These are phyloP conservation scores for Aptenodytes forsteri DNA, from an alignment of 2,113 vertebrate genomes.

Conservation along the genomic window DNA sequence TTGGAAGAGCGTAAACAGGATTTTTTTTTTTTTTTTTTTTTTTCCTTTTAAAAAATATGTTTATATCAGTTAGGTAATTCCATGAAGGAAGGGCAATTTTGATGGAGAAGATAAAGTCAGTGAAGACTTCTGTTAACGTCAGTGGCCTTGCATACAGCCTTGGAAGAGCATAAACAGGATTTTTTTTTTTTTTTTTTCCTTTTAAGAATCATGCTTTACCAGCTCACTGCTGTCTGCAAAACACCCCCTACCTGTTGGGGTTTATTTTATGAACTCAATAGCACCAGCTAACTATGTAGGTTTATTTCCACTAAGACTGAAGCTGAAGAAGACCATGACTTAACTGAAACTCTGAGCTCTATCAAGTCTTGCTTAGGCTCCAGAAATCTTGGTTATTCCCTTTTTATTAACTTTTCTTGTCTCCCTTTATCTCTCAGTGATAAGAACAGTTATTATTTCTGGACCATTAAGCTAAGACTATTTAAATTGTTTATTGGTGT, in stretches of 20 bases:
- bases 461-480: neutral
- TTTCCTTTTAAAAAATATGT: neutral
- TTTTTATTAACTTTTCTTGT: conserved; percentile 15
- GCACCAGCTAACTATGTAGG: neutral
- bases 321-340: neutral
- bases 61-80: neutral
- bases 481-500: conserved; percentile 47
- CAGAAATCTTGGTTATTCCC: neutral
- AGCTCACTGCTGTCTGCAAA: neutral
- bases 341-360: neutral
- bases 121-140: neutral
- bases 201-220: neutral
- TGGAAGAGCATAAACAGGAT: neutral
- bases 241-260: accelerated
- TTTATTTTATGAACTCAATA: neutral
- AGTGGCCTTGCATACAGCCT: neutral
- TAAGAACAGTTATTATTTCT: conserved; percentile 49
- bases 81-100: neutral
- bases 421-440: neutral
- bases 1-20: neutral
- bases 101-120: neutral
- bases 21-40: neutral
- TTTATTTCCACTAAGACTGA: conserved; percentile 16
- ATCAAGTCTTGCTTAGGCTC: neutral
- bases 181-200: neutral